Evolutionary conservation across 2,797 vertebrate genomes (phyloP), one percentile per base, ranked within the genome.

Genomic region (Poeciliopsis turneri): DNA sequence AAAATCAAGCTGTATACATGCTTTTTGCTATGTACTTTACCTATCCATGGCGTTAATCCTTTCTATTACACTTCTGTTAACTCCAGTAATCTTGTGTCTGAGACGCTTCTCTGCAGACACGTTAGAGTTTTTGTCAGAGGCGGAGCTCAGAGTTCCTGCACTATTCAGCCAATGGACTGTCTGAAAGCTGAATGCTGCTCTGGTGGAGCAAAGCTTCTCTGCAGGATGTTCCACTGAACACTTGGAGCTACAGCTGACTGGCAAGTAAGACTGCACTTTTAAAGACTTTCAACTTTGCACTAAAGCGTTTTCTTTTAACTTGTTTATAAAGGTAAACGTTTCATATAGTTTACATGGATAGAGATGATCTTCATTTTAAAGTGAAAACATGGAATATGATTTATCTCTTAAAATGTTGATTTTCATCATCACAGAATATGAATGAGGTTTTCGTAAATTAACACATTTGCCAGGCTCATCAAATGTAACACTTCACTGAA

Each of bases 141-240:
- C 13, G 87, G 87, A 90, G 90, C 85, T 81, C 30, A 33, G 71
- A 25, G 45, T 69, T 72, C 3, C 70, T 61, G 79, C 68, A 16
- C 78, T 74, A 47, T 36, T 61, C 33, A 82, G 11, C 39, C 49
- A 18, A 36, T 36, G 43, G 80, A 20, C 41, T n/a, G 23, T 43
- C 23, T 59, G 70, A 82, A 68, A 75, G 78, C 53, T 76, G 70
- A 12, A 78, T 70, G 66, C 5, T 80, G 74, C 76, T 84, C 41
- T 70, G 83, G 43, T 66, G 81, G 43, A 80, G 69, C 88, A 78
- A 74, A 73, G 41, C 41, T 70, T 76, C 76, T 47, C 72, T 70
- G 55, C 72, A 75, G 84, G 80, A 77, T 76, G 70, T 69, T 57
- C 64, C 23, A 61, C 53, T 75, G 69, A 74, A 78, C 28, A 78